Conservation (phyloP, 37 sponge, comb jelly and placozoan genomes). For the Amphimedon queenslandica region DNA sequence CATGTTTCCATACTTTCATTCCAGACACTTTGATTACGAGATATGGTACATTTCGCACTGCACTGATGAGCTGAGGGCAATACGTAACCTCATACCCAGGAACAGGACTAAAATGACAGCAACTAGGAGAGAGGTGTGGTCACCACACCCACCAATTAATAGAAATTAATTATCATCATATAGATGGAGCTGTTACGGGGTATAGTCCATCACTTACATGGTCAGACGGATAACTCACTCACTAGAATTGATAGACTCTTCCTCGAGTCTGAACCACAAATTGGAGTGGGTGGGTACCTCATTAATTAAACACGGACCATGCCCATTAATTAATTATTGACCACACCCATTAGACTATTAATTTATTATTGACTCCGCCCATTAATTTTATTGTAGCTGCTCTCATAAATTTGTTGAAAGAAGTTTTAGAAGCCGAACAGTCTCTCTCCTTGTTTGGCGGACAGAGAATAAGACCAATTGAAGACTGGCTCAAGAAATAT, state of each 20-base stretch:
- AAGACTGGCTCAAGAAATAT: constrained; percentile 67
- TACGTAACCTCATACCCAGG: constrained; percentile 48
- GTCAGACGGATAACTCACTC: constrained; percentile 75
- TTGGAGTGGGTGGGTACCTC: constrained; percentile 51
- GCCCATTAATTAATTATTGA: no score
- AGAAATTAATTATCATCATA: neutral
- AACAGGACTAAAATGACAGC: constrained; percentile 53
- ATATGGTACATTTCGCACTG: constrained; percentile 60
- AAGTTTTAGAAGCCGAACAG: constrained; percentile 64
- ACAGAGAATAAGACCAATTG: constrained; percentile 53
- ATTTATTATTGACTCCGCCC: no score
- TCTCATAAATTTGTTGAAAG: constrained; percentile 60
- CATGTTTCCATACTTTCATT: neutral
- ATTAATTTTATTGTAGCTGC: constrained; percentile 30
- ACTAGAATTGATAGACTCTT: constrained; percentile 72
- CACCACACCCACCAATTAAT: neutral
- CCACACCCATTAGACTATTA: no score
- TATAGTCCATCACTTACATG: constrained; percentile 52
- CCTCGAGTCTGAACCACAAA: constrained; percentile 21
- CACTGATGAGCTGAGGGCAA: constrained; percentile 42
- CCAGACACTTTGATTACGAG: constrained; percentile 71
- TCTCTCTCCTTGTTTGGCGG: constrained; percentile 52
- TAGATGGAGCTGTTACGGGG: constrained; percentile 63
- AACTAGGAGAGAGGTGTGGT: constrained; percentile 41
- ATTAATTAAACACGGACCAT: no score